Evolutionary conservation across 2,113 vertebrate genomes (phyloP), one percentile per base, ranked within the genome.

Genomic region (Pachycephala philippinensis): DNA sequence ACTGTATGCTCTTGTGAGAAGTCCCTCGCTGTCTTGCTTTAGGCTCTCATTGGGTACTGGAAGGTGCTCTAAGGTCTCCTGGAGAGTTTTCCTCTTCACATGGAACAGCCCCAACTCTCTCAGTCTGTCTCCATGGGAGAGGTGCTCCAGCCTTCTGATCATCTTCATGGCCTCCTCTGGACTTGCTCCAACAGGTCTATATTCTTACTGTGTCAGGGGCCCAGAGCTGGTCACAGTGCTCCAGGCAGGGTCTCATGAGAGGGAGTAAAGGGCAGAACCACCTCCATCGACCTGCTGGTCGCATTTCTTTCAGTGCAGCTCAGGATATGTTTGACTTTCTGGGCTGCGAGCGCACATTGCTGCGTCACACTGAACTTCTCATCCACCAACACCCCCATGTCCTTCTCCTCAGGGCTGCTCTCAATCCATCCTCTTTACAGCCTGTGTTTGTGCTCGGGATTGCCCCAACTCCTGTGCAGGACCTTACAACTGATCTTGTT

Each of bases 271-370:
- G 17, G n/a, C 4, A 79, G 50, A 75, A 53, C 68, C 22, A 7
- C 19, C 5, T 57, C 22, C 13, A 7, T 47, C 5, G 2, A 1
- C 18, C 37, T 47, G 11, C 54, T 68, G 33, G 13, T 39, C 54
- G 22, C 10, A 4, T 53, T 82, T 42, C 49, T 71, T 82, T 61
- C 56, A 24, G 6, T 71, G 63, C 20, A 39, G 57, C 52, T 28
- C 39, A 40, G 20, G 27, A 10, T 37, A 24, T 1, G 1, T 33
- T 64, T 65, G 44, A 10, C 31, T 28, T 69, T 84, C n/a, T 49
- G 61, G 27, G 16, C 61, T 75, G 74, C 23, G 26, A 16, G 35
- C 0, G 0, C 40, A 24, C 31, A 5, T 23, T 27, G 42, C 27
- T 30, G 45, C 2, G 0, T 75, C 27, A 8, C 15, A 6, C 30